phyloP scores from a whole-genome alignment of 1,140 invertebrate genomes.

The Panulirus ornatus region DNA sequence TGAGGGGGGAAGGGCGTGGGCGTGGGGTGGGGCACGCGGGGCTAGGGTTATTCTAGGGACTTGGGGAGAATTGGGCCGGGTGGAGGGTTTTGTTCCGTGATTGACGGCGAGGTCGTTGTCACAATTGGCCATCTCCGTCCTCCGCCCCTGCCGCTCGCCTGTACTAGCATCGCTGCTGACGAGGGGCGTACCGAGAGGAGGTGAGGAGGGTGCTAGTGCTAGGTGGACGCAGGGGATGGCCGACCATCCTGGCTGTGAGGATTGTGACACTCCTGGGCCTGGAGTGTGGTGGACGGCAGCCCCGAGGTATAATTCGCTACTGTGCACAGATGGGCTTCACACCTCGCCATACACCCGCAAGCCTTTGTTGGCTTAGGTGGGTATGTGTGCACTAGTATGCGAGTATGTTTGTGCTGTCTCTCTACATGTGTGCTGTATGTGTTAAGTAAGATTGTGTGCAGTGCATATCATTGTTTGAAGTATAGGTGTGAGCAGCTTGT shows the following conservation, averaged over 20 bases:
- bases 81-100: background rate
- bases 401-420: too few relatives aligned
- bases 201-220: background rate
- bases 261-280: background rate
- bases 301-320: background rate
- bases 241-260: background rate
- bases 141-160: too few relatives aligned
- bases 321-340: background rate
- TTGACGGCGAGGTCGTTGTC: background rate
- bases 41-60: background rate
- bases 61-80: background rate
- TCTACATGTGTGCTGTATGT: too few relatives aligned
- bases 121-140: slow-evolving; percentile 10
- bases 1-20: too few relatives aligned
- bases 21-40: too few relatives aligned
- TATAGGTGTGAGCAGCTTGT: too few relatives aligned
- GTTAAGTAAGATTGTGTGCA: too few relatives aligned
- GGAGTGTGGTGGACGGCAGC: background rate
- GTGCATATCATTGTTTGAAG: too few relatives aligned
- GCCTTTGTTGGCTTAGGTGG: too few relatives aligned
- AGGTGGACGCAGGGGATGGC: background rate
- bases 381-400: too few relatives aligned
- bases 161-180: background rate
- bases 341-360: background rate
- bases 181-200: background rate